Conservation (phyloP, 2,113 vertebrate species). For the Excalfactoria chinensis region DNA sequence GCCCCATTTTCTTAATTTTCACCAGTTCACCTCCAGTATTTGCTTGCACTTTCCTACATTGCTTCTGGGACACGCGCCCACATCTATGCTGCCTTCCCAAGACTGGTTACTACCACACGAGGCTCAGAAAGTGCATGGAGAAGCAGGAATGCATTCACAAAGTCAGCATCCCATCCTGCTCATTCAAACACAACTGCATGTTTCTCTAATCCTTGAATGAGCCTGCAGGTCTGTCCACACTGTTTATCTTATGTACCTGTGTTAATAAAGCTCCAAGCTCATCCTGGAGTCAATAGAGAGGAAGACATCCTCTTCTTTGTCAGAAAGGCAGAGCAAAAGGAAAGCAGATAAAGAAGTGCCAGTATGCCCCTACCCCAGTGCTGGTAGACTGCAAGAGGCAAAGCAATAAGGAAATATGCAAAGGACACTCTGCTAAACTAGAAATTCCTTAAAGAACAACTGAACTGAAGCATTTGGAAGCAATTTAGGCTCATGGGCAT, state of each 20-base stretch:
- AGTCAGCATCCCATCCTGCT: neutral
- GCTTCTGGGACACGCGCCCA: neutral
- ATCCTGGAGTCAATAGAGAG: neutral
- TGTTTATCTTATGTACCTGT: neutral
- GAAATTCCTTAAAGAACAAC: conserved; percentile 3
- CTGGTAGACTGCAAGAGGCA: neutral
- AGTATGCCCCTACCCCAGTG: rapidly evolving
- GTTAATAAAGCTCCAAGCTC: neutral
- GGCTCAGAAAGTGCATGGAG: neutral
- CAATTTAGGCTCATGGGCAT: conserved; percentile 41
- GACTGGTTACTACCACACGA: neutral
- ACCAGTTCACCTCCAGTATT: neutral
- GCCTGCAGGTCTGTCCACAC: neutral
- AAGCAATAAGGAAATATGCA: neutral
- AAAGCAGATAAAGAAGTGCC: neutral
- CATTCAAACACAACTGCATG: rapidly evolving
- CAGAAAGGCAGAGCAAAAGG: rapidly evolving
- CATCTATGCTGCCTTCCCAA: neutral
- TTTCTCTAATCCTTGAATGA: neutral
- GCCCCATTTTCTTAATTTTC: neutral
- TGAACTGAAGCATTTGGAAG: conserved; percentile 49
- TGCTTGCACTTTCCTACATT: neutral
- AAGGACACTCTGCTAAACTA: neutral
- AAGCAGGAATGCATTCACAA: neutral
- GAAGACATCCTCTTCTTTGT: neutral